These are phyloP conservation scores for Marasmarcha lunaedactyla DNA, from an alignment of 2,888 invertebrate genomes.

Conservation along the genomic window DNA sequence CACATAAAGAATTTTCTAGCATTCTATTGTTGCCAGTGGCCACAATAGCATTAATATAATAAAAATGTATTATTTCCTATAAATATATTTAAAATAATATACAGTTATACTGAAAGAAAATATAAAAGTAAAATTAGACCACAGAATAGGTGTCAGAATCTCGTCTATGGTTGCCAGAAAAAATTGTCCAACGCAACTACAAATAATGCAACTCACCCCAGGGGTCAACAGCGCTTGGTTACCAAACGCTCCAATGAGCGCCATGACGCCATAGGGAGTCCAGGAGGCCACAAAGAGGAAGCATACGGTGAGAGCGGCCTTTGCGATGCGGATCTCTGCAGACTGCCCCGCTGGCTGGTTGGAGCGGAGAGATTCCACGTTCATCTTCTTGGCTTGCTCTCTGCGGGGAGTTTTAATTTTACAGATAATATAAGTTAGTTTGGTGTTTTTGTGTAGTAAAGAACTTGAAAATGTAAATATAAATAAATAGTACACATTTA, in stretches of 20 bases:
- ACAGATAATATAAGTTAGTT: no score
- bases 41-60: no score
- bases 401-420: slow-evolving; percentile 28
- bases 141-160: no score
- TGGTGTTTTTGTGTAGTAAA: no score
- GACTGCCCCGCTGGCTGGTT: slow-evolving; percentile 78
- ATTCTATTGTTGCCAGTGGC: no score
- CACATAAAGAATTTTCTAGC: no score
- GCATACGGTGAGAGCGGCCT: slow-evolving; percentile 89
- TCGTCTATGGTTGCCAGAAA: no score
- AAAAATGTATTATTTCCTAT: no score
- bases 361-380: slow-evolving; percentile 84
- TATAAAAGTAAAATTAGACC: no score
- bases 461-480: slow-evolving; percentile 1
- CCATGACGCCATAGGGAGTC: slow-evolving; percentile 89
- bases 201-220: slow-evolving; percentile 59
- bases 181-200: no score
- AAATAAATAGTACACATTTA: neutral
- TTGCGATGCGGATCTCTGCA: slow-evolving; percentile 87
- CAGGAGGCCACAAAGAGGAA: slow-evolving; percentile 88
- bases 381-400: slow-evolving; percentile 87
- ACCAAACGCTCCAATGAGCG: slow-evolving; percentile 86
- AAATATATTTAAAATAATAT: no score
- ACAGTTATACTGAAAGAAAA: no score
- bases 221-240: slow-evolving; percentile 80